A percentile compares a stretch with the other conserved stretches of the same genome.
Conservation (phyloP, 92 coral and sea anemone species). For the Umimayanthus kanabou region DNA sequence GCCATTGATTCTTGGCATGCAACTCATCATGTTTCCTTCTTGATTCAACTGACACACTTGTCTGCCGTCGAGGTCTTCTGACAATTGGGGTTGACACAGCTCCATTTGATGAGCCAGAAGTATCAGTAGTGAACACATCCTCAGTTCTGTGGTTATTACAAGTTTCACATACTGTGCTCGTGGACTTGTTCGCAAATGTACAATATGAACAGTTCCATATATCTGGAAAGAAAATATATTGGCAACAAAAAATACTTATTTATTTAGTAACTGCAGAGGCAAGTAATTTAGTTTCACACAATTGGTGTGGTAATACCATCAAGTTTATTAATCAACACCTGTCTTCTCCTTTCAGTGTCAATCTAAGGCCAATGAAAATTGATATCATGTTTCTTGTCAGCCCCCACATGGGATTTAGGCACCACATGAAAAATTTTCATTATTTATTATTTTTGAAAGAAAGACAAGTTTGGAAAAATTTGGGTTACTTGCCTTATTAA, state of each 20-base stretch:
- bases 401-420: no score
- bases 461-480: no score
- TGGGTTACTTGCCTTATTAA: no score
- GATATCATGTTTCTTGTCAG: no score
- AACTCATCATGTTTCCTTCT: constrained; percentile 88
- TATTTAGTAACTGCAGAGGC: background rate
- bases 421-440: no score
- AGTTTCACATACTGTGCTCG: constrained; percentile 40
- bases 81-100: background rate
- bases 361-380: no score
- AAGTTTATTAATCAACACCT: no score
- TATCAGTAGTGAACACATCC: background rate
- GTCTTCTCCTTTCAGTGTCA: no score
- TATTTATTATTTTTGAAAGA: no score
- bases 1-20: constrained; percentile 89
- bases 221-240: background rate
- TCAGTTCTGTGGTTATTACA: constrained; percentile 6
- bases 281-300: background rate
- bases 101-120: background rate
- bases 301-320: background rate
- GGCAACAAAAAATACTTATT: constrained; percentile 34
- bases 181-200: constrained; percentile 53
- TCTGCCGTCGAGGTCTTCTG: constrained; percentile 58
- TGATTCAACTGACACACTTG: constrained; percentile 87
- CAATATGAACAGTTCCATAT: constrained; percentile 70